Evolutionary conservation across 2,888 invertebrate genomes (phyloP).

Genomic region (Pseudococcus jackbeardsleyi): DNA sequence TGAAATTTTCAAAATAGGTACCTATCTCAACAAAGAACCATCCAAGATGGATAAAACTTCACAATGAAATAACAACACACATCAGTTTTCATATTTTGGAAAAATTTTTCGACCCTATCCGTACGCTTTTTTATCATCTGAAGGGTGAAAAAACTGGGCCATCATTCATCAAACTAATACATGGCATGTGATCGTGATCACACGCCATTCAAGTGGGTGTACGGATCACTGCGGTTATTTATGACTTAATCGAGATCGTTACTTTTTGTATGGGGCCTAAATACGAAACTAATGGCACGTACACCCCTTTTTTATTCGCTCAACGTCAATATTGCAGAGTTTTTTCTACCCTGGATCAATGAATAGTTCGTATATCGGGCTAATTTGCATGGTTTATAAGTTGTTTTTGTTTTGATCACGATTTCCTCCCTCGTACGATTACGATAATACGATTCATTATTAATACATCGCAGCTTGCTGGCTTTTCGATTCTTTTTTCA

Average conservation of each 20-base stretch:
- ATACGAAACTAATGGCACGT: conserved; percentile 34
- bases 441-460: conserved; percentile 14
- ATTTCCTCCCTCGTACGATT: conserved; percentile 15
- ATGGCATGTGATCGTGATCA: conserved; percentile 51
- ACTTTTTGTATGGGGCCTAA: neutral
- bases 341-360: neutral
- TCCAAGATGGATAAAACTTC: neutral
- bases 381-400: conserved; percentile 35
- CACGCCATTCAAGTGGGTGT: conserved; percentile 30
- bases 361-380: conserved; percentile 18
- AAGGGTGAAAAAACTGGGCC: neutral
- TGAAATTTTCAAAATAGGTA: neutral
- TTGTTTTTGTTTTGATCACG: conserved; percentile 47
- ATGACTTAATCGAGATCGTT: conserved; percentile 46
- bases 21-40: neutral
- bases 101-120: neutral
- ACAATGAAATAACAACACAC: neutral
- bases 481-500: neutral
- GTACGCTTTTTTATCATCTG: neutral
- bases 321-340: neutral
- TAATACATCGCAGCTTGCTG: neutral
- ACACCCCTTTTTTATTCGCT: conserved; percentile 36
- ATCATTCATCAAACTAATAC: conserved; percentile 40
- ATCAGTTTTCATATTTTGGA: conserved; percentile 15
- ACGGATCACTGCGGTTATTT: conserved; percentile 51